Evolutionary conservation across 1,140 invertebrate genomes (phyloP).

Genomic region (Megathymus violae): DNA sequence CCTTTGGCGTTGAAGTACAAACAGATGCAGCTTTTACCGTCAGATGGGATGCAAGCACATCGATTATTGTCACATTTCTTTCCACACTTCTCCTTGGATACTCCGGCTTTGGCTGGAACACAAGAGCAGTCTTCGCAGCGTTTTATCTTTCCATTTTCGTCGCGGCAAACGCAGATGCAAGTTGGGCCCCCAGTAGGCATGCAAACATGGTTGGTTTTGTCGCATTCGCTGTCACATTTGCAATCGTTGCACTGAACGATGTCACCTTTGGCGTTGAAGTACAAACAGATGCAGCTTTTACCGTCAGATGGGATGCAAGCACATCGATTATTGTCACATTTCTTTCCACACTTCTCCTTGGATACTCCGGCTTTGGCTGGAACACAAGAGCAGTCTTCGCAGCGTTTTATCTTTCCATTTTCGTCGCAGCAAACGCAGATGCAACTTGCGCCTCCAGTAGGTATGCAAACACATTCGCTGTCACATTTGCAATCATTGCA

Average conservation of each 20-base stretch:
- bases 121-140: slow-evolving; percentile 44
- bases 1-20: slow-evolving; percentile 38
- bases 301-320: slow-evolving; percentile 47
- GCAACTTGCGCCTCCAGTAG: slow-evolving; percentile 39
- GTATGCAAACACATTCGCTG: slow-evolving; percentile 40
- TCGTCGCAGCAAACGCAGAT: slow-evolving; percentile 42
- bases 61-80: slow-evolving; percentile 35
- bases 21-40: slow-evolving; percentile 34
- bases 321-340: slow-evolving; percentile 45
- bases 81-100: neutral
- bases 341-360: slow-evolving; percentile 12
- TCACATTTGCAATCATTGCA: slow-evolving; percentile 49
- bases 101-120: neutral
- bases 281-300: slow-evolving; percentile 46
- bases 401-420: slow-evolving; percentile 30
- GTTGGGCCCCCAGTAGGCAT: slow-evolving; percentile 38
- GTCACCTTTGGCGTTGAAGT: slow-evolving; percentile 41
- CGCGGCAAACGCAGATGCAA: slow-evolving; percentile 47
- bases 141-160: slow-evolving; percentile 39
- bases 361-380: neutral
- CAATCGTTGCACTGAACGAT: slow-evolving; percentile 47
- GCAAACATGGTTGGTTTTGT: slow-evolving; percentile 40
- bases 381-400: slow-evolving; percentile 38
- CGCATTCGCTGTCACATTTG: slow-evolving; percentile 38
- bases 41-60: slow-evolving; percentile 34